These are phyloP conservation scores for Riparia riparia DNA, from an alignment of 2,113 vertebrate species.

Conservation along the genomic window DNA sequence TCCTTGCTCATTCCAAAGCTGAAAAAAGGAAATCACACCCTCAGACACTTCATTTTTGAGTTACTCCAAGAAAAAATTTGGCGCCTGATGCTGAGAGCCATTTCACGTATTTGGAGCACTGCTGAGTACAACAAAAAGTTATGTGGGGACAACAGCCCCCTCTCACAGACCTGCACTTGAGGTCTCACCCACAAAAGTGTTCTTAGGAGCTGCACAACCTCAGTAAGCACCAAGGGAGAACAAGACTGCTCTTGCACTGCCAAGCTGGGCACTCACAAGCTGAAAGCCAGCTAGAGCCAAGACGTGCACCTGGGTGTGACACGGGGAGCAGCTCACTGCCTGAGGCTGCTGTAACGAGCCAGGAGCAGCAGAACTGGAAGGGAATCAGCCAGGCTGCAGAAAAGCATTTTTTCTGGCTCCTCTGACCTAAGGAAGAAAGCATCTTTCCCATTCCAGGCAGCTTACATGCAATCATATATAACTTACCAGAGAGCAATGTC, in stretches of 20 bases:
- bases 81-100: neutral
- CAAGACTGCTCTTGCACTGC: neutral
- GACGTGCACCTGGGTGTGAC: too few relatives aligned
- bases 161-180: neutral
- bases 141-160: neutral
- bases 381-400: neutral
- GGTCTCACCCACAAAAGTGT: neutral
- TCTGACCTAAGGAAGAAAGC: neutral
- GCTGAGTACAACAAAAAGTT: neutral
- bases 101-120: rapidly evolving
- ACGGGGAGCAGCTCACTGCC: neutral
- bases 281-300: neutral
- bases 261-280: neutral
- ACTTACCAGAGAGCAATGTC: neutral
- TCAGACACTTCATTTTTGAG: neutral
- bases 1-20: neutral
- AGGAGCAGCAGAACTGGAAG: neutral
- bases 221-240: neutral
- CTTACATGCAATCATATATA: neutral
- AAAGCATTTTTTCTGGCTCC: neutral
- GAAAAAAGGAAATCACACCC: neutral
- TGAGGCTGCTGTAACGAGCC: neutral
- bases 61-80: neutral
- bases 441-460: neutral
- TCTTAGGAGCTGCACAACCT: neutral